Base-by-base conservation (phyloP, 2,113 vertebrate species). In the Tylochromis polylepis region DNA sequence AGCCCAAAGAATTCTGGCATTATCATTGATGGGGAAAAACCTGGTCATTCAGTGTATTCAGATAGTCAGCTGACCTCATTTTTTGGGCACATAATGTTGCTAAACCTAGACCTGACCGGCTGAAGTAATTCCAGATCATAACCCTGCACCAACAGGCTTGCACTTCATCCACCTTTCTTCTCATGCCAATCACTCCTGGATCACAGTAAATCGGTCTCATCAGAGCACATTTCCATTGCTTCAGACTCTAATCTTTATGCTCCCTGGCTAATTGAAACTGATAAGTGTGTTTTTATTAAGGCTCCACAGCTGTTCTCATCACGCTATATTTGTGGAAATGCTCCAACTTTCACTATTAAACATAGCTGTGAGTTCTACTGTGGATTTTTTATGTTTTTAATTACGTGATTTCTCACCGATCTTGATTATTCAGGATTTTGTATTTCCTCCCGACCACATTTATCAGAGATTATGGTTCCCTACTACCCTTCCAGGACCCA, bases 261-360 rank as follows among this genome's bases (percentile, higher is more conserved):
- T 75, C 70, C 43, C 24, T 75, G 41, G 41, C 41, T 49, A 49
- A 75, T 75, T 49, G 41, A 75, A 75, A 75, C 65, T 72, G 38
- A 72, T 75, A 75, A 75, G 41, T 3, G 24, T 49, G 41, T 46
- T 75, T 75, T 75, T 75, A 11, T 49, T 29, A 49, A 75, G 24
- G 70, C 70, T 29, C 11, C 70, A 75, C 41, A 29, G 41, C 41
- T 75, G 41, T 75, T 75, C 67, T 46, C 22, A 29, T 49, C 22
- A 8, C 18, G 24, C 15, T 75, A 11, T 29, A 29, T 49, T 27
- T 29, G 22, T 49, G 41, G 15, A 72, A 72, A 72, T 72, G 22
- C 67, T 75, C 67, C 38, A 27, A 27, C 8, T 22, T 72, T 46
- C 38, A 46, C 41, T 72, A 18, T 72, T 27, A 46, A 46, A 72